Conservation (phyloP, 2,797 vertebrate species). For the Cyprinodon diabolis region DNA sequence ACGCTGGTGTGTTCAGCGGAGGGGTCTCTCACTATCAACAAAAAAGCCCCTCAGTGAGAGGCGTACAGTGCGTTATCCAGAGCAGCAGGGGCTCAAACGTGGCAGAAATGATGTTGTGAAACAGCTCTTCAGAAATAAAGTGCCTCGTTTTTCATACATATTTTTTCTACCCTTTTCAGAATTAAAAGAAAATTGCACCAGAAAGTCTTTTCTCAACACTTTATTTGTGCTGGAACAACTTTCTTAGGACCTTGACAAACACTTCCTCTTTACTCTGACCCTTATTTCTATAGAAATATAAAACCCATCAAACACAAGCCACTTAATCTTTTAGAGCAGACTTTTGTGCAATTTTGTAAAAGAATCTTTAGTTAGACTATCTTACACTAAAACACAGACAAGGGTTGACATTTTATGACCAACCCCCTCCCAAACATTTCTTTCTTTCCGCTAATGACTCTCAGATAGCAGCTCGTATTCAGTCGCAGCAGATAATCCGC, state of each 20-base stretch:
- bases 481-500: conserved; percentile 54
- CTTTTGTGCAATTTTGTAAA: conserved; percentile 52
- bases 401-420: conserved; percentile 59
- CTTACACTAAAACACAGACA: conserved; percentile 63
- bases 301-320: conserved; percentile 52
- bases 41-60: conserved; percentile 29
- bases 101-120: conserved; percentile 9
- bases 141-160: conserved; percentile 10
- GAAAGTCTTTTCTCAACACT: conserved; percentile 26
- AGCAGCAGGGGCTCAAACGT: conserved; percentile 16
- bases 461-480: conserved; percentile 62
- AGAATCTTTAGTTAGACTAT: conserved; percentile 38
- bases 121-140: conserved; percentile 18
- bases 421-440: conserved; percentile 60
- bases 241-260: conserved; percentile 53
- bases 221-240: conserved; percentile 17
- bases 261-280: conserved; percentile 42
- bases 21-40: conserved; percentile 52
- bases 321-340: conserved; percentile 56
- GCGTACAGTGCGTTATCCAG: conserved; percentile 17
- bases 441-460: conserved; percentile 66
- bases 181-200: conserved; percentile 23
- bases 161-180: background rate
- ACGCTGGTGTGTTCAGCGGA: conserved; percentile 44
- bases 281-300: conserved; percentile 45